Evolutionary conservation across 2,113 vertebrate species (phyloP).

Genomic region (Paracanthobrama guichenoti): DNA sequence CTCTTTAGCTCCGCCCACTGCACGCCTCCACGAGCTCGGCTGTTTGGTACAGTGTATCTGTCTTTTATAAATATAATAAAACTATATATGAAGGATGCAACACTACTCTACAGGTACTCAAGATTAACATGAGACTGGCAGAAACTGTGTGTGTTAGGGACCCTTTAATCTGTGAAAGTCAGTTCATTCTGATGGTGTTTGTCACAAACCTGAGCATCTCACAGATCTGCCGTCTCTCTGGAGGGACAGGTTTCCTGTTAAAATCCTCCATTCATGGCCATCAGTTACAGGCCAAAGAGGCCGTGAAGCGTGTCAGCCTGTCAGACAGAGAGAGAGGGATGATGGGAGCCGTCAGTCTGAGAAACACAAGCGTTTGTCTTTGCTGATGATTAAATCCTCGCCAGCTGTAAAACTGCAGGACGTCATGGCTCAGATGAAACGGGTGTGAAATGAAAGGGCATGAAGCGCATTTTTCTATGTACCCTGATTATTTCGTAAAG

Average conservation of each 20-base stretch:
- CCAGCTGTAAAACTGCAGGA: neutral
- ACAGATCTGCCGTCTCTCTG: neutral
- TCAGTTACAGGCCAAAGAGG: neutral
- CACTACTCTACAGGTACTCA: too few relatives aligned
- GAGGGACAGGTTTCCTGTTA: slow-evolving; percentile 10
- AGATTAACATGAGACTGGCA: too few relatives aligned
- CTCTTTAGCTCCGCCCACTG: too few relatives aligned
- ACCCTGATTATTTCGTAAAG: neutral
- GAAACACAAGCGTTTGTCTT: neutral
- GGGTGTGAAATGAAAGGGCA: neutral
- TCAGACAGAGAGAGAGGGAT: neutral
- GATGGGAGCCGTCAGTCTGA: neutral
- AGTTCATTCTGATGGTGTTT: neutral
- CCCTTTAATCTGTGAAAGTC: neutral
- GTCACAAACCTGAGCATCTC: neutral
- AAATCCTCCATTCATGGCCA: neutral
- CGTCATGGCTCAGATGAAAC: neutral
- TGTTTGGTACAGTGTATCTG: too few relatives aligned
- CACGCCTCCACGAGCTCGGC: too few relatives aligned
- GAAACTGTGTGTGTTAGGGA: neutral
- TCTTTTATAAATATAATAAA: too few relatives aligned
- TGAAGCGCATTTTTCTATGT: too few relatives aligned
- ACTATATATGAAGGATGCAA: too few relatives aligned
- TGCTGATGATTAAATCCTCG: neutral
- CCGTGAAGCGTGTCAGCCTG: neutral